These are phyloP conservation scores for Eucriotettix oculatus DNA, from an alignment of 2,888 invertebrate genomes.

Conservation along the genomic window DNA sequence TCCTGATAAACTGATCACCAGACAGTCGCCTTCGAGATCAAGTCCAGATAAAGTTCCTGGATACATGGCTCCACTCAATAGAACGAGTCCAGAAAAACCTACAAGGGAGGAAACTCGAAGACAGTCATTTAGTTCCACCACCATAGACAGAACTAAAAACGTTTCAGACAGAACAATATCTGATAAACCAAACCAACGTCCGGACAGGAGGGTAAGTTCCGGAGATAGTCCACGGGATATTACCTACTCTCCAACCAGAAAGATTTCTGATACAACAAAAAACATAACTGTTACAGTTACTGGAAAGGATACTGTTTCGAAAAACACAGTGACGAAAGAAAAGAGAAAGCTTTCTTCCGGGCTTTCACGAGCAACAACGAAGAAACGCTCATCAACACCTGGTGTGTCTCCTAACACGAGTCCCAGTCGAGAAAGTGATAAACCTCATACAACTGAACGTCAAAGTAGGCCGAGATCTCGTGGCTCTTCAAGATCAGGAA, in stretches of 20 bases:
- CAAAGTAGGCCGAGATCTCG: conserved; percentile 13
- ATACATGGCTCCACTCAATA: not conserved
- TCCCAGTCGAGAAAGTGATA: conserved; percentile 25
- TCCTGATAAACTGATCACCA: not conserved
- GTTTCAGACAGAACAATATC: not conserved
- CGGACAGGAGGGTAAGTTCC: conserved; percentile 8
- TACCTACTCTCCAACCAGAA: conserved; percentile 4
- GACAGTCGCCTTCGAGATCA: not conserved
- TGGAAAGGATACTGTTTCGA: conserved; percentile 1
- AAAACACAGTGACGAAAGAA: conserved; percentile 8
- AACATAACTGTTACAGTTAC: not conserved
- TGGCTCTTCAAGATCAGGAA: conserved; percentile 8
- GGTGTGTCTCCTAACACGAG: conserved; percentile 34
- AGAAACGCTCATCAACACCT: conserved; percentile 19
- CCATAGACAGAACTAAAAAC: not conserved
- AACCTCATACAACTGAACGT: conserved; percentile 2
- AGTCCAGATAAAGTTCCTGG: not conserved
- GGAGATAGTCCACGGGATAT: conserved; percentile 6
- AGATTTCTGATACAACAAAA: conserved; percentile 6
- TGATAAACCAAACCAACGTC: not conserved
- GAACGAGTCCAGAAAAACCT: not conserved
- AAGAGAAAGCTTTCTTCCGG: conserved; percentile 13
- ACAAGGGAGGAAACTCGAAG: not conserved
- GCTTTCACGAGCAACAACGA: conserved; percentile 12
- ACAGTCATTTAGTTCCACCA: not conserved